Conservation (phyloP, 1,140 invertebrate genomes). For the Microplitis mediator region DNA sequence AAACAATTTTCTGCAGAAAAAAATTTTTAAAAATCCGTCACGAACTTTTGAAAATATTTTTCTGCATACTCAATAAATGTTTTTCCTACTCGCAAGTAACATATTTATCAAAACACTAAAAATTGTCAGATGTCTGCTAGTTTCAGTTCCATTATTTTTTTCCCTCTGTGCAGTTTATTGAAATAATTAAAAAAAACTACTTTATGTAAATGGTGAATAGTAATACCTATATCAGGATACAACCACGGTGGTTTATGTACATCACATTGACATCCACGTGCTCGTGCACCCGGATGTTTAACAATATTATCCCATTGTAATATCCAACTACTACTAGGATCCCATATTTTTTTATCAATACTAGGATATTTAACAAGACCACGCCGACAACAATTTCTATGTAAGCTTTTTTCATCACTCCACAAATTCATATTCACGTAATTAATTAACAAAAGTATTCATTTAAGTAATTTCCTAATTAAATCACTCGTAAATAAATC, state of each 20-base stretch:
- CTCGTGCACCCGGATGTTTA: conserved; percentile 59
- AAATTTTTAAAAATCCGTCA: too few species aligned
- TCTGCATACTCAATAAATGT: too few species aligned
- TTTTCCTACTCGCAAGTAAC: too few species aligned
- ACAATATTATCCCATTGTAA: conserved; percentile 66
- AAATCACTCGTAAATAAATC: too few species aligned
- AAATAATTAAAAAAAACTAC: too few species aligned
- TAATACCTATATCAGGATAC: conserved; percentile 56
- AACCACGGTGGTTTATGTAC: conserved; percentile 58
- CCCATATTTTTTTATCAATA: conserved; percentile 62
- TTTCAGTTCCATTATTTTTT: too few species aligned
- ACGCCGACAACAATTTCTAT: conserved; percentile 51
- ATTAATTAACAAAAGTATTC: not conserved
- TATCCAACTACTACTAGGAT: conserved; percentile 63
- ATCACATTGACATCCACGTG: conserved; percentile 60
- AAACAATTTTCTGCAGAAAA: too few species aligned
- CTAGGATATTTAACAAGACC: conserved; percentile 57
- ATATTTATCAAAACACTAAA: too few species aligned
- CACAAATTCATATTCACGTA: not conserved
- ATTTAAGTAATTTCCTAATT: too few species aligned
- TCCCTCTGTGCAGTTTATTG: too few species aligned
- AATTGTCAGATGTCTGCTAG: too few species aligned
- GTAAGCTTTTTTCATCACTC: conserved; percentile 34
- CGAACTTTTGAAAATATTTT: too few species aligned
- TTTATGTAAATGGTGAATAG: not conserved